Percentiles rank a stretch among this genome's conserved stretches.
Evolutionary conservation across 2,888 invertebrate species (phyloP).

Genomic region (Timema cristinae): DNA sequence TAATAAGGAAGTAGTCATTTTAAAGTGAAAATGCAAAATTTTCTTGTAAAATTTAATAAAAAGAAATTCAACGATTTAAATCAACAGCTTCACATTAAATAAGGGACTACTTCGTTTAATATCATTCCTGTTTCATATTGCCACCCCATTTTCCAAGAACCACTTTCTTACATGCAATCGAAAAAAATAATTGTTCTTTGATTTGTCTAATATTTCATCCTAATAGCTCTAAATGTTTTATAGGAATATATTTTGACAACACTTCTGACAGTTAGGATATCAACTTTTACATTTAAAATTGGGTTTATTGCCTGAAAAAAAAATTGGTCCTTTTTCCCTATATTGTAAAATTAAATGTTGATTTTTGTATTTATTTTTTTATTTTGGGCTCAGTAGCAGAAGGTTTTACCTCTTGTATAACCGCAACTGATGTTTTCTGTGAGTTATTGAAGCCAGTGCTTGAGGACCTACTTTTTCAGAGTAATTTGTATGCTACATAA

Average conservation of each 20-base stretch:
- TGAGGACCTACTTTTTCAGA: slow-evolving; percentile 1
- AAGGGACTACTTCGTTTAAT: not conserved
- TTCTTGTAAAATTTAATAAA: too few relatives aligned
- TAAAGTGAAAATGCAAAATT: too few relatives aligned
- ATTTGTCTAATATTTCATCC: not conserved
- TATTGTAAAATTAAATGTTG: too few relatives aligned
- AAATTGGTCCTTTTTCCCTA: slow-evolving; percentile 10
- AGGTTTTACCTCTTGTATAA: too few relatives aligned
- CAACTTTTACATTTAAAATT: not conserved
- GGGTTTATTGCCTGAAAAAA: not conserved
- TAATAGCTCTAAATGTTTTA: not conserved
- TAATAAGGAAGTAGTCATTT: too few relatives aligned
- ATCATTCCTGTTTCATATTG: not conserved
- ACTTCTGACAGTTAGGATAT: not conserved
- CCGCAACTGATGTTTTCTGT: too few relatives aligned
- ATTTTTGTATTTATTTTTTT: too few relatives aligned
- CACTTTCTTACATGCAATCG: not conserved
- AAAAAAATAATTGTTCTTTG: not conserved
- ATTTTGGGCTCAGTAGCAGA: too few relatives aligned
- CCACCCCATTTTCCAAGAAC: not conserved
- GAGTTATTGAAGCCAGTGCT: not conserved
- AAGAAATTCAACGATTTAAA: too few relatives aligned
- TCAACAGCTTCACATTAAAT: not conserved
- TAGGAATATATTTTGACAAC: not conserved
- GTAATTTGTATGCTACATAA: slow-evolving; percentile 12